Evolutionary conservation across 1,140 invertebrate species (phyloP).

Genomic region (Trypoxylus dichotomus): DNA sequence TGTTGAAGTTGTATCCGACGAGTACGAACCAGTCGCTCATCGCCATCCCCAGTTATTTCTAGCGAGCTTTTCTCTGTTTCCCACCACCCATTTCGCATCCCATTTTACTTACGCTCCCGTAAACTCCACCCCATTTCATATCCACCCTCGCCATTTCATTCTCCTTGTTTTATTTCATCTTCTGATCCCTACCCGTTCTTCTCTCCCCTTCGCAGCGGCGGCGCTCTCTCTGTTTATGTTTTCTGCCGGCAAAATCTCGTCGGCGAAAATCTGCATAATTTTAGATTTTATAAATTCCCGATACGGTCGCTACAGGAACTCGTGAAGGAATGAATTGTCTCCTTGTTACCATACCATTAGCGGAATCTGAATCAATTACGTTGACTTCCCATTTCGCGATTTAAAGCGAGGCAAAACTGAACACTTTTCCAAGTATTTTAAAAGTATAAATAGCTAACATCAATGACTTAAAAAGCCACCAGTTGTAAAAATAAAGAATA

Average conservation of each 20-base stretch:
- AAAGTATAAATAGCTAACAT: no score
- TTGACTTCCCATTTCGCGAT: background rate
- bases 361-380: background rate
- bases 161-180: constrained; percentile 55
- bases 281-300: constrained; percentile 45
- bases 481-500: no score
- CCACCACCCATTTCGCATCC: constrained; percentile 51
- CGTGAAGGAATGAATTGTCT: background rate
- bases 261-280: constrained; percentile 51
- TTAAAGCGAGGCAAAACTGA: no score
- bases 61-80: constrained; percentile 44
- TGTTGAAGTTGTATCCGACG: constrained; percentile 33
- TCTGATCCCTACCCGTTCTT: constrained; percentile 19
- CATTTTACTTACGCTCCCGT: constrained; percentile 55
- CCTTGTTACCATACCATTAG: background rate
- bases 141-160: constrained; percentile 54
- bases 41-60: constrained; percentile 35
- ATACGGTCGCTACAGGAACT: constrained; percentile 12
- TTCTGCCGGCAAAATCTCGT: constrained; percentile 50
- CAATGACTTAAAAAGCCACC: no score
- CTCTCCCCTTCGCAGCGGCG: background rate
- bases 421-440: no score
- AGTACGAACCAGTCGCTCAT: background rate
- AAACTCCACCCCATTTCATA: constrained; percentile 56
- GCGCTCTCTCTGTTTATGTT: constrained; percentile 48